Evolutionary conservation across 2,888 invertebrate species (phyloP).

Genomic region (Uloborus plumipes): DNA sequence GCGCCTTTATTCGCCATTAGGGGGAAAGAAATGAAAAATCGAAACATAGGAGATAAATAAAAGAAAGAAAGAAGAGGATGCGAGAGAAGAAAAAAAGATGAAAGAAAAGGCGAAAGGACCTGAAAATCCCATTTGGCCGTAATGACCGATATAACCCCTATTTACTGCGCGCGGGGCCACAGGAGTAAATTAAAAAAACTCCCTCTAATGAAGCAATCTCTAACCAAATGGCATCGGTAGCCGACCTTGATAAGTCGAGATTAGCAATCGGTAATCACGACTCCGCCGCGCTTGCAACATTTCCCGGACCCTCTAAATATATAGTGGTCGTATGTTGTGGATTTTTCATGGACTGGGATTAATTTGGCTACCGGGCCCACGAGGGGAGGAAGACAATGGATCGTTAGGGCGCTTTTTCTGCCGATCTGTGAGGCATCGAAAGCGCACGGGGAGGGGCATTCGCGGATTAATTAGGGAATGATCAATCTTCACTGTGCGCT

Average conservation of each 20-base stretch:
- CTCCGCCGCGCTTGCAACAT: slow-evolving; percentile 15
- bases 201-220: slow-evolving; percentile 58
- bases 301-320: slow-evolving; percentile 5
- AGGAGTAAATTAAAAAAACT: slow-evolving; percentile 42
- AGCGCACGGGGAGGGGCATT: no score
- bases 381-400: slow-evolving; percentile 30
- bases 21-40: slow-evolving; percentile 15
- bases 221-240: slow-evolving; percentile 51
- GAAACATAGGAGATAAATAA: slow-evolving; percentile 13
- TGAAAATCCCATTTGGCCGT: slow-evolving; percentile 50
- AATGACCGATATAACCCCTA: slow-evolving; percentile 62
- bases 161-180: slow-evolving; percentile 41
- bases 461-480: no score
- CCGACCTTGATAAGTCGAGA: slow-evolving; percentile 50
- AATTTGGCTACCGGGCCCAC: slow-evolving; percentile 15
- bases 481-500: no score
- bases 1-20: slow-evolving; percentile 57
- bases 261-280: slow-evolving; percentile 59
- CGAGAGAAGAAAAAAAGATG: neutral
- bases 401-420: slow-evolving; percentile 23
- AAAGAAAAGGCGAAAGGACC: slow-evolving; percentile 30
- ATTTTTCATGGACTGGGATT: slow-evolving; percentile 23
- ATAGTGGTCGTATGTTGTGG: slow-evolving; percentile 16
- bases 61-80: slow-evolving; percentile 10
- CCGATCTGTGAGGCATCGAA: no score